Conservation (phyloP, 2,113 vertebrate species). For the Actenoides lindsayi region DNA sequence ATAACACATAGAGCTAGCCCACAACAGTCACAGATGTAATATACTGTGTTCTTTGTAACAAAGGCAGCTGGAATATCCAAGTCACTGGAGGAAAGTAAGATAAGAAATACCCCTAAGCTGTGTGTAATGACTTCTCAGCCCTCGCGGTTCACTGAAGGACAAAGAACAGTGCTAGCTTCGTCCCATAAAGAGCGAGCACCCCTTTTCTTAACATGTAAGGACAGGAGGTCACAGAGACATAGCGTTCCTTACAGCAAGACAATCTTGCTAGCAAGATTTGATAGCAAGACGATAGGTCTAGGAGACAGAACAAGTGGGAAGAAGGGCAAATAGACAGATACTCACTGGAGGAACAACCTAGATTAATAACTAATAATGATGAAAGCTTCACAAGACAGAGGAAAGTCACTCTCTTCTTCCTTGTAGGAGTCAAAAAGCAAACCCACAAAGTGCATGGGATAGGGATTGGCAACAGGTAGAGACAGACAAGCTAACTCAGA, state of each 20-base stretch:
- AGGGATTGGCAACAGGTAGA: neutral
- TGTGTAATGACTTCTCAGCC: neutral
- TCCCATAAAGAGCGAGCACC: neutral
- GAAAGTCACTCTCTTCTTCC: neutral
- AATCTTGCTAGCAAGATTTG: neutral
- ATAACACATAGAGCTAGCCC: neutral
- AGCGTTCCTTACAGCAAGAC: neutral
- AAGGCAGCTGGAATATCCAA: neutral
- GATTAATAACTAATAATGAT: neutral
- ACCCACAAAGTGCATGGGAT: neutral
- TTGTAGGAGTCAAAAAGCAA: neutral
- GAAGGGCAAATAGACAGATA: neutral
- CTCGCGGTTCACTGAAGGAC: neutral
- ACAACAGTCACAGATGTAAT: neutral
- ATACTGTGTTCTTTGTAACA: neutral
- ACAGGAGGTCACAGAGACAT: neutral
- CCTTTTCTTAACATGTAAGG: neutral
- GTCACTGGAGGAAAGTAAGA: neutral
- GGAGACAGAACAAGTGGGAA: neutral
- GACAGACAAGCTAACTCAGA: neutral
- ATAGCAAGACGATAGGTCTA: neutral
- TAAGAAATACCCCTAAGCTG: neutral
- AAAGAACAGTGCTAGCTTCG: neutral
- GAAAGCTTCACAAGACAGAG: neutral
- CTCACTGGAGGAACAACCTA: neutral